These are phyloP conservation scores for Nannospalax galili DNA, from an alignment of 2,113 vertebrate genomes.

Conservation along the genomic window DNA sequence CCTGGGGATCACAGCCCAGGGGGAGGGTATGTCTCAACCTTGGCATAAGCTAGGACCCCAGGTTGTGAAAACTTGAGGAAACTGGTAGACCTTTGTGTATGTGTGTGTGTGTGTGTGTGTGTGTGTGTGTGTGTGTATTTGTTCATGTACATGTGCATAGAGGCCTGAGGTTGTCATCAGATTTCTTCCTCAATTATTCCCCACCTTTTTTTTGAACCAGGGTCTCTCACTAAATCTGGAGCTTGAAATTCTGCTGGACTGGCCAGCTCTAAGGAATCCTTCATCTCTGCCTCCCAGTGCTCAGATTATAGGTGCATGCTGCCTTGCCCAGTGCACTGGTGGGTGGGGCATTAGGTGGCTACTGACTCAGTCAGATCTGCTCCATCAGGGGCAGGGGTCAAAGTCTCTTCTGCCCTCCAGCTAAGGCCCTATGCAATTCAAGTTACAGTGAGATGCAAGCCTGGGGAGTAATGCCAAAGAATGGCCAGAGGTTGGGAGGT, in stretches of 20 bases:
- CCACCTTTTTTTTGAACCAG: neutral
- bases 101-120: neutral
- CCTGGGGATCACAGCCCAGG: neutral
- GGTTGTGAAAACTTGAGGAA: rapidly evolving
- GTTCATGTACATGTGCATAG: no score
- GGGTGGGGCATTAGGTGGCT: no score
- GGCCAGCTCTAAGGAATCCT: neutral
- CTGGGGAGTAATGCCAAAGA: neutral
- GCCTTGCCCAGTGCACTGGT: neutral
- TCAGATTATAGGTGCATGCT: neutral
- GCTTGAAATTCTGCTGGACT: neutral
- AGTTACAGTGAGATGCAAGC: no score
- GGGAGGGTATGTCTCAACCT: neutral
- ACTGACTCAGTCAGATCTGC: neutral
- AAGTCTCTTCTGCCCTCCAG: constrained; percentile 6
- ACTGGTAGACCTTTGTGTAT: neutral
- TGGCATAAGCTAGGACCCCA: neutral
- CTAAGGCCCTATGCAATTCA: neutral
- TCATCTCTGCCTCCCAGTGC: neutral
- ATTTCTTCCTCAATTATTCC: neutral
- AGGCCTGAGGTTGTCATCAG: neutral
- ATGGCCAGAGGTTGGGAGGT: neutral
- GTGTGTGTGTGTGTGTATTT: neutral
- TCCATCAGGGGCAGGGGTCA: neutral
- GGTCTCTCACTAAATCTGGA: neutral